Conservation (phyloP, 2,888 invertebrate species). For the Perizoma affinitatum region DNA sequence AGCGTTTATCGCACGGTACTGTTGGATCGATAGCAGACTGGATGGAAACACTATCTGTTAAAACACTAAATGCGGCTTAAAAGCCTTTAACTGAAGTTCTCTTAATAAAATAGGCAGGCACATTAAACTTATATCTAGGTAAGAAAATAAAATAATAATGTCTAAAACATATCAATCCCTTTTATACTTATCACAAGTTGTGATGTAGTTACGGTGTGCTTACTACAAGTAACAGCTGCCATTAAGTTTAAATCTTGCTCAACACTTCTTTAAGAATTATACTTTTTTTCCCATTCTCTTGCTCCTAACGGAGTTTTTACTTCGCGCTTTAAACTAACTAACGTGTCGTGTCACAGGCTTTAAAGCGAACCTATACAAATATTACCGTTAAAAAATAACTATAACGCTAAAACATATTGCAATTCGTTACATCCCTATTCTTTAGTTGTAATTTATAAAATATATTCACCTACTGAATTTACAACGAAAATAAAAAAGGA, state of each 20-base stretch:
- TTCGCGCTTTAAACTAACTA: background rate
- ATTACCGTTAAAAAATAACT: conserved; percentile 32
- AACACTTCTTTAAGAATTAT: background rate
- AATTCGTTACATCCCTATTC: conserved; percentile 41
- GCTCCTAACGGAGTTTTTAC: background rate
- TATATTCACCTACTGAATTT: conserved; percentile 70
- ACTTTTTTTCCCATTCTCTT: no score
- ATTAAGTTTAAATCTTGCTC: conserved; percentile 38
- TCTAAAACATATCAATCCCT: conserved; percentile 67
- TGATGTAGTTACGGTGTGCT: conserved; percentile 64
- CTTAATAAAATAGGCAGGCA: conserved; percentile 64
- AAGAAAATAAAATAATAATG: conserved; percentile 56
- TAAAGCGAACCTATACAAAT: conserved; percentile 34
- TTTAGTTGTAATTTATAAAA: conserved; percentile 66
- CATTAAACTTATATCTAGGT: conserved; percentile 65
- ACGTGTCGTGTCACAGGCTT: background rate
- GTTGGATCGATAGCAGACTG: no score
- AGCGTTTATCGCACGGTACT: no score
- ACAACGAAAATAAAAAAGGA: conserved; percentile 59
- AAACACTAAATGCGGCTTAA: conserved; percentile 11
- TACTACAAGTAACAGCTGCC: conserved; percentile 56
- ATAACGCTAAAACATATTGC: conserved; percentile 70
- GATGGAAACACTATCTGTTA: no score
- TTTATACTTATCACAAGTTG: conserved; percentile 64
- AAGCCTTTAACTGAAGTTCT: conserved; percentile 31